Conservation (phyloP, 2,888 invertebrate species). For the Leptothorax acervorum region DNA sequence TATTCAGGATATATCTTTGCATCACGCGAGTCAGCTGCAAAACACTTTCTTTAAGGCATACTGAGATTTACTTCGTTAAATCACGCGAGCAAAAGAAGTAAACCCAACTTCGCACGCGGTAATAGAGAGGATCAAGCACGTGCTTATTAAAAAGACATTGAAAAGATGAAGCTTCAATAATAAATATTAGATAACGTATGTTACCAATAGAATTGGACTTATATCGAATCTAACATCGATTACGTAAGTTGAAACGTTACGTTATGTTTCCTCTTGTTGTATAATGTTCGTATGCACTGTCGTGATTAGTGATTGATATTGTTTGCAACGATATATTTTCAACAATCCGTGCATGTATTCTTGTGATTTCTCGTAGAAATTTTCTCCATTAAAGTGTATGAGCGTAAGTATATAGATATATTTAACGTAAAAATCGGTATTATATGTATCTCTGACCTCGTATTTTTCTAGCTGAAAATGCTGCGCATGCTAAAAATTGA, state of each 20-base stretch:
- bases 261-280: background rate
- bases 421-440: background rate
- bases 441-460: slow-evolving; percentile 9
- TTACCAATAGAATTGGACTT: background rate
- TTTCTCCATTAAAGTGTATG: background rate
- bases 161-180: background rate
- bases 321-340: background rate
- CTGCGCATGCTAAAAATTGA: background rate
- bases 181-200: background rate
- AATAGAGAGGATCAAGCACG: background rate
- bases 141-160: background rate
- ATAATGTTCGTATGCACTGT: background rate
- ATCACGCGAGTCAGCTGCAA: background rate
- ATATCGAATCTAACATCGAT: background rate
- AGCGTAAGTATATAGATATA: background rate
- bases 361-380: background rate
- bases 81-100: background rate
- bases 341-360: background rate
- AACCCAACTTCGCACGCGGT: background rate
- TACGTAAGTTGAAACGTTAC: background rate
- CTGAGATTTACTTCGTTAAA: background rate
- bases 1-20: background rate
- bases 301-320: slow-evolving; percentile 2
- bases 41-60: background rate
- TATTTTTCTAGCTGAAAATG: slow-evolving; percentile 4